Evolutionary conservation across 2,797 vertebrate species (phyloP), one percentile per base, ranked within the genome.

Genomic region (Miichthys miiuy): DNA sequence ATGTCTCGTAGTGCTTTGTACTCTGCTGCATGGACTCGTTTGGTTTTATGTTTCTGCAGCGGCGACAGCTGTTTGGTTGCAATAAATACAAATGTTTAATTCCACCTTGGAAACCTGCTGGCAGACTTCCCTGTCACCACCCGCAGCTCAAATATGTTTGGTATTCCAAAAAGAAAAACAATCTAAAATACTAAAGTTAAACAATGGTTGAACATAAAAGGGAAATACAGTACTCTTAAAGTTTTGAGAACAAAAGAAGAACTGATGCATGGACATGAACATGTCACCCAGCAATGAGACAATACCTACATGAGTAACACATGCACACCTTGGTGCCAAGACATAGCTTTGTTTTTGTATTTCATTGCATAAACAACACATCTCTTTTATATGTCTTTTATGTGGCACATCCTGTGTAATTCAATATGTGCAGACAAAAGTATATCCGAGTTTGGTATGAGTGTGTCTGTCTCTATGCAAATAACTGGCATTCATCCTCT

Each of bases 371-470:
- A 41, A 44, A 50, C 8, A 38, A 9, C n/a, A 1, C 47, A 34
- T 38, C 34, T 9, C 34, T 38, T 38, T 38, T 38, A 38, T 34
- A 34, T 9, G 34, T 38, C 34, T n/a, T n/a, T n/a, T n/a, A n/a
- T 38, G 34, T 11, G 55, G 61, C n/a, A 20, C 51, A 61, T 57
- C 46, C 57, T 13, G 20, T 68, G 17, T 4, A 30, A 12, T 56
- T 27, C 8, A 13, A 3, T 62, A 13, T 16, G 4, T 50, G 25
- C 50, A 93, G 82, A 65, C 73, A 38, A 38, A 38, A 30, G 6
- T 30, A 30, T 30, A 30, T 30, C 30, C 30, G 5, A 30, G 72
- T 67, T 41, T 74, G 20, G 23, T 64, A 27, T 41, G 38, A 61
- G 38, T 47, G 44, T 54, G 46, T 68, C 3, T 56, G 18, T 60